phyloP scores from a whole-genome alignment of 2,888 invertebrate genomes.

The Clivina fossor region DNA sequence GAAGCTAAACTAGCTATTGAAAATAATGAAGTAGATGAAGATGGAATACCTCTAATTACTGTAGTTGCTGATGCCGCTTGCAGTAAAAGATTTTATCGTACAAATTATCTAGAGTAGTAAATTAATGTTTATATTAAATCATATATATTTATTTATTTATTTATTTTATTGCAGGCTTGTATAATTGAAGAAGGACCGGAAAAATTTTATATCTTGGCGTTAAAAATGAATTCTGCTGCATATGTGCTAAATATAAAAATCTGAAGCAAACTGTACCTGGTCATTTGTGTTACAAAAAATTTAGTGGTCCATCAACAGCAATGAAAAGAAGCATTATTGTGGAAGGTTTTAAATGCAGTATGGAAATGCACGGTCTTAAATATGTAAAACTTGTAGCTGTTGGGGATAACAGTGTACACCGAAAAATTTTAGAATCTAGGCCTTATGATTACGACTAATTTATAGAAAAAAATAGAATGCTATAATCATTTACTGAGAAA shows the following conservation, averaged over 20 bases:
- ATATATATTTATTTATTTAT: background rate
- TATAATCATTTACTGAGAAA: slow-evolving; percentile 1
- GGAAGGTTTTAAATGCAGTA: slow-evolving; percentile 2
- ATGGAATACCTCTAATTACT: no score
- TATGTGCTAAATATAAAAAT: background rate
- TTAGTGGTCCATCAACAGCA: background rate
- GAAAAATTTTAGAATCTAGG: background rate
- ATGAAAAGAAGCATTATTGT: slow-evolving; percentile 5
- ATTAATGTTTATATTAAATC: background rate
- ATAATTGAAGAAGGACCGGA: background rate
- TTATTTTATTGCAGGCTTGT: background rate
- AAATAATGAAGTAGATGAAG: no score
- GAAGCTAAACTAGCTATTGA: no score
- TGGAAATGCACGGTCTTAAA: background rate
- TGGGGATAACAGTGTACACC: slow-evolving; percentile 1
- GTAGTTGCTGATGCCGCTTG: no score
- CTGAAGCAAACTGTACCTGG: no score
- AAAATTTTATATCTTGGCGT: background rate
- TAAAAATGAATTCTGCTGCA: slow-evolving; percentile 1
- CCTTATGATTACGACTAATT: background rate
- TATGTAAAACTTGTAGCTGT: background rate
- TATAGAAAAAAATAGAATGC: slow-evolving; percentile 7
- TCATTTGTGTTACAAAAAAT: slow-evolving; percentile 11
- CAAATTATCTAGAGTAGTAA: no score
- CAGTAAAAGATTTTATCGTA: no score